Conservation (phyloP, 2,888 invertebrate species). For the Amphipyra berbera region DNA sequence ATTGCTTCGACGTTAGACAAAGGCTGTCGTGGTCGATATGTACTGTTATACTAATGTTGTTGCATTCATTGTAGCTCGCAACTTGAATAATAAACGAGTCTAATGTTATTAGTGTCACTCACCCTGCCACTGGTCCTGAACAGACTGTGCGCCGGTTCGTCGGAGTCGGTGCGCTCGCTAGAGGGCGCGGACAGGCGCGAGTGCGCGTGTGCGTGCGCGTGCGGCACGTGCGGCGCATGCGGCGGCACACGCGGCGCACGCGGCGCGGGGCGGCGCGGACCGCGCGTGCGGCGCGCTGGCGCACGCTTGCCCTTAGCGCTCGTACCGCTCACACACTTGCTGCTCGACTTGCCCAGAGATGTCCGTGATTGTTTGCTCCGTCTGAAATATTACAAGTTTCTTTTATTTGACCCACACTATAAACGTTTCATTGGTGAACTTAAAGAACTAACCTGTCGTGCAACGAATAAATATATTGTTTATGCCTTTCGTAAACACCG, state of each 20-base stretch:
- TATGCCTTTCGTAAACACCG: conserved; percentile 31
- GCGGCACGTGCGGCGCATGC: conserved; percentile 24
- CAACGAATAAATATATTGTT: conserved; percentile 24
- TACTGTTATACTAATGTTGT: too few species aligned
- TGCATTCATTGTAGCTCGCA: too few species aligned
- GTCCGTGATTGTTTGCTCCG: conserved; percentile 77
- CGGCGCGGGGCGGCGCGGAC: conserved; percentile 50
- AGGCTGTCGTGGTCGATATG: too few species aligned
- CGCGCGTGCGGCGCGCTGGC: conserved; percentile 64
- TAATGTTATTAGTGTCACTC: conserved; percentile 39
- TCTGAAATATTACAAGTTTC: conserved; percentile 56
- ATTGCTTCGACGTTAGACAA: too few species aligned
- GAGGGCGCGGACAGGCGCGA: conserved; percentile 79
- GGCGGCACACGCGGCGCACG: conserved; percentile 29
- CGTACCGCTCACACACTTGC: conserved; percentile 57
- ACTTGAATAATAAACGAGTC: too few species aligned
- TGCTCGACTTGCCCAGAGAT: conserved; percentile 66
- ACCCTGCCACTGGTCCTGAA: conserved; percentile 75
- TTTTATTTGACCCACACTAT: conserved; percentile 2
- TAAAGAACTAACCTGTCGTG: conserved; percentile 45
- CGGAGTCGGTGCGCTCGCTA: conserved; percentile 84
- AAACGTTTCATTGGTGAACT: conserved; percentile 6
- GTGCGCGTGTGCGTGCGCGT: conserved; percentile 40
- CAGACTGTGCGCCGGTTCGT: conserved; percentile 75
- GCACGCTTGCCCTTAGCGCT: conserved; percentile 67